phyloP scores from a whole-genome alignment of 2,888 invertebrate species.

The Pseudococcus jackbeardsleyi region DNA sequence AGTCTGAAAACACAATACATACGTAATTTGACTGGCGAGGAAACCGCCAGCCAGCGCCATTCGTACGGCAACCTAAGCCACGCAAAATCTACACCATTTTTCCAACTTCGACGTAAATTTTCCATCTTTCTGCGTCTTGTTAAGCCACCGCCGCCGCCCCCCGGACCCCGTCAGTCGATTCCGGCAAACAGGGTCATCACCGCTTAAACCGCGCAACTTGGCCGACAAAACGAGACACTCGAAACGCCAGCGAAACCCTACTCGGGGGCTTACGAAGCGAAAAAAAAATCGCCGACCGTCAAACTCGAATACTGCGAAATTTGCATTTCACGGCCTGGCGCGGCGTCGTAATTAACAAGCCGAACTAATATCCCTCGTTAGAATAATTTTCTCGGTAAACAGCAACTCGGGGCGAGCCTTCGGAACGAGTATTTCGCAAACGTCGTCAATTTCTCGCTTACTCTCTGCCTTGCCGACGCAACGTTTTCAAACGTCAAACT shows the following conservation, averaged over 20 bases:
- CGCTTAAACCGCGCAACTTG: not conserved
- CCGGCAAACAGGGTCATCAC: not conserved
- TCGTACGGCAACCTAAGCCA: too few species aligned
- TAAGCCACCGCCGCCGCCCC: not conserved
- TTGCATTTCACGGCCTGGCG: constrained; percentile 22
- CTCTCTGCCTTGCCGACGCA: not conserved
- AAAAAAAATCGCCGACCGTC: constrained; percentile 23
- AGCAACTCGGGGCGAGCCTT: constrained; percentile 25
- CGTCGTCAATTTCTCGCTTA: constrained; percentile 27
- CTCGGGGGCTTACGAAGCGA: not conserved
- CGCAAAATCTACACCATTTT: not conserved
- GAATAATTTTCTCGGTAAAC: constrained; percentile 45
- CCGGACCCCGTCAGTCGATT: too few species aligned
- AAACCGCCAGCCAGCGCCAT: too few species aligned
- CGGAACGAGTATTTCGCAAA: not conserved
- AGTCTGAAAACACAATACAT: too few species aligned
- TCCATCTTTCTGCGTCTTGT: not conserved
- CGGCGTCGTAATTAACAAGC: constrained; percentile 38
- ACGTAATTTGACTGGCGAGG: too few species aligned
- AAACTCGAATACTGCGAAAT: constrained; percentile 42
- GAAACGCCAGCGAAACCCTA: not conserved
- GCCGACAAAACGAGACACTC: not conserved
- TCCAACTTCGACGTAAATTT: not conserved
- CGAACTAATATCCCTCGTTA: constrained; percentile 30
- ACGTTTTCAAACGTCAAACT: constrained; percentile 20